These are phyloP conservation scores for Psilopogon haemacephalus DNA, from an alignment of 2,113 vertebrate species.

Conservation along the genomic window DNA sequence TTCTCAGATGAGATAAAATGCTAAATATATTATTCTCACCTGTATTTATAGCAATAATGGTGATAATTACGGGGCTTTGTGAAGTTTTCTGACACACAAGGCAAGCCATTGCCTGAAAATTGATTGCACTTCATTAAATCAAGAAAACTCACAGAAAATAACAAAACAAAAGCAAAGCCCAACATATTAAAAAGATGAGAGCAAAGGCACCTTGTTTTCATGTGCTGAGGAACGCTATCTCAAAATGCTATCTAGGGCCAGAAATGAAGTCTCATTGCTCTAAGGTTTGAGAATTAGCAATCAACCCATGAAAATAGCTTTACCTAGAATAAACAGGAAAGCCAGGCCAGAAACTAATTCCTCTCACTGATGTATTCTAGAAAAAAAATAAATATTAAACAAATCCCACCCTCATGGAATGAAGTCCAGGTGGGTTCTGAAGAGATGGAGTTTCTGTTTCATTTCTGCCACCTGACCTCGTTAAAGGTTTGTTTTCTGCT, in stretches of 20 bases:
- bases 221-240: background rate
- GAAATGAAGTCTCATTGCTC: background rate
- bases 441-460: background rate
- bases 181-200: background rate
- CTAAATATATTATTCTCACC: background rate
- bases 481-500: background rate
- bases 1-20: background rate
- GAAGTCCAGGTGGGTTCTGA: background rate
- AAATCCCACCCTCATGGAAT: background rate
- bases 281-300: background rate
- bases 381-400: background rate
- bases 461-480: background rate
- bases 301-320: background rate
- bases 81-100: background rate
- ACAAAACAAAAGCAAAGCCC: too few relatives aligned
- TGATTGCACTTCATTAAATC: background rate
- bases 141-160: background rate
- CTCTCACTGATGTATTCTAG: background rate
- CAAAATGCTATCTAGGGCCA: background rate
- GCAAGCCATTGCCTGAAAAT: background rate
- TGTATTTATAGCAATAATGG: background rate
- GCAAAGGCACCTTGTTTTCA: background rate
- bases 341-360: background rate
- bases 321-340: background rate
- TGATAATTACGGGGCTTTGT: background rate